Base-by-base conservation (phyloP, 2,888 invertebrate species). In the Sesamia inferens region DNA sequence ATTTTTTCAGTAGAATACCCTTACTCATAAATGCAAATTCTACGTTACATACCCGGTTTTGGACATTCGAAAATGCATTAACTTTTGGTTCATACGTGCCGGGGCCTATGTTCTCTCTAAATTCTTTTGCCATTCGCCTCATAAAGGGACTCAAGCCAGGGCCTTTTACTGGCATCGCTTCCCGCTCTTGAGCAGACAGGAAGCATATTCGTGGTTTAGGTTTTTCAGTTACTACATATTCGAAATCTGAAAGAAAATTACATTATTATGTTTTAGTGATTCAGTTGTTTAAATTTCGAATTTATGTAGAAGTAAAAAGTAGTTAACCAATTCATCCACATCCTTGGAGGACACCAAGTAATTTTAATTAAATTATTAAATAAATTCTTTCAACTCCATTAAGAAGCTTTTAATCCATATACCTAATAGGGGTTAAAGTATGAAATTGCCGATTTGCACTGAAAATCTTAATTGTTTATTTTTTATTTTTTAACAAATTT, bases 181-280 rank as follows among this genome's bases (percentile, higher is more conserved):
- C 95, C 6, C 97, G 93, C 0, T 92, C 88, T 74, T 96, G 84
- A 0, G 93, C 91, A 0, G 96, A 95, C 0, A 97, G 96, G 80
- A 97, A 97, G 68, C 96, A 97, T 76, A 97, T 91, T 2, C 90
- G 93, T 0, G 96, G 94, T 22, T 91, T 90, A 14, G 86, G 84
- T 59, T 96, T 94, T 76, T 96, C 94, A 64, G 95, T 96, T 58
- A 97, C 96, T n/a, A 97, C 95, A 89, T 97, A 97, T 81, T 96
- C 94, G 78, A 97, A 97, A 88, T 96, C 97, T 97, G 73, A 71
- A 83, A 74, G 68, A 81, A 67, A 74, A 66, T 19, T 10, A 19
- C 16, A 54, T 0, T 44, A 16, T 19, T 24, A 76, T 13, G 42
- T 31, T n/a, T 19, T 19, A 8, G 6, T 55, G 2, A 2, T 31